Conservation (phyloP, 2,797 vertebrate species). For the Synanceia verrucosa region DNA sequence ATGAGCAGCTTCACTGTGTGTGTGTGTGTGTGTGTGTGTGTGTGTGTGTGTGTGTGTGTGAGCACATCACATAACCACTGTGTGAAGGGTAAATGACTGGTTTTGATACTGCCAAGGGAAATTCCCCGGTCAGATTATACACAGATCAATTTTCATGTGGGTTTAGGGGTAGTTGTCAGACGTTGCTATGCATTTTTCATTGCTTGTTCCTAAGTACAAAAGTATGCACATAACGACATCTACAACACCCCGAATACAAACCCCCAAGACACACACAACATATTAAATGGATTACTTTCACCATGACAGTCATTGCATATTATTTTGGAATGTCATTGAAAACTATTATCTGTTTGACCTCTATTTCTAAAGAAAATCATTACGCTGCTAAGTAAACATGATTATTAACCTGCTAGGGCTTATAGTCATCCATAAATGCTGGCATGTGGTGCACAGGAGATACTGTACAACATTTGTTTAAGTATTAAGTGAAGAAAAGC, state of each 20-base stretch:
- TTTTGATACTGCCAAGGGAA: conserved; percentile 66
- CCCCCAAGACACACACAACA: neutral
- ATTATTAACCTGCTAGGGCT: neutral
- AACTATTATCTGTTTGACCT: conserved; percentile 34
- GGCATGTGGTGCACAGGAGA: neutral
- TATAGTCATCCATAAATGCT: neutral
- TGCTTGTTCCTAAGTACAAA: conserved; percentile 26
- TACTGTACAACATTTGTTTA: conserved; percentile 1
- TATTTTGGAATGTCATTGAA: conserved; percentile 14
- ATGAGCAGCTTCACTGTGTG: conserved; percentile 36
- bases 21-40: conserved; percentile 13
- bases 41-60: conserved; percentile 36
- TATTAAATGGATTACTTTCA: conserved; percentile 31
- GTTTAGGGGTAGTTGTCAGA: conserved; percentile 53
- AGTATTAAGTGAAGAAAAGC: conserved; percentile 18
- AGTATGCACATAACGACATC: conserved; percentile 4
- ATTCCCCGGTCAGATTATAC: conserved; percentile 67
- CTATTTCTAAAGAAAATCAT: conserved; percentile 21
- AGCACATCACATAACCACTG: conserved; percentile 56
- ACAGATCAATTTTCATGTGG: conserved; percentile 76
- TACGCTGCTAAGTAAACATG: conserved; percentile 25
- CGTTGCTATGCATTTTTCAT: conserved; percentile 63
- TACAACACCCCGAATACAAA: conserved; percentile 3
- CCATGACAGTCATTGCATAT: conserved; percentile 8
- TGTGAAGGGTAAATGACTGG: conserved; percentile 72